phyloP scores from a whole-genome alignment of 2,888 invertebrate species.

The Penaeus monodon region DNA sequence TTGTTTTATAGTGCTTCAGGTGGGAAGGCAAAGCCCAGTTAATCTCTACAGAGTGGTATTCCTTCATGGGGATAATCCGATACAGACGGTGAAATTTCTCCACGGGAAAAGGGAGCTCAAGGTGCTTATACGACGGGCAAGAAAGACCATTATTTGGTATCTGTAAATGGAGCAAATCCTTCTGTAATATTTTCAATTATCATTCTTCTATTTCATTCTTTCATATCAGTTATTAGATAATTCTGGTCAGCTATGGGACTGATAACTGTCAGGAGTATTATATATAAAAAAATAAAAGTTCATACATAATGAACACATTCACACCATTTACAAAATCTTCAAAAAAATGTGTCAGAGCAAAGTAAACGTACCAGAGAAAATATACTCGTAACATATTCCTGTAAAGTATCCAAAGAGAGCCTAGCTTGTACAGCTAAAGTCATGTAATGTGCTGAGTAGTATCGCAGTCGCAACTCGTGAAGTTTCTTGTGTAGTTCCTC shows the following conservation, averaged over 20 bases:
- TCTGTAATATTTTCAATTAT: neutral
- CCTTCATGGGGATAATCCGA: slow-evolving; percentile 82
- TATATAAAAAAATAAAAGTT: neutral
- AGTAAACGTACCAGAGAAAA: slow-evolving; percentile 49
- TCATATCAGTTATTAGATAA: too few species aligned
- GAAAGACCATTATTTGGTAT: slow-evolving; percentile 56
- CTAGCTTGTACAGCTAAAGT: slow-evolving; percentile 82
- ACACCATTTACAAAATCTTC: too few species aligned
- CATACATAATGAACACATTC: neutral
- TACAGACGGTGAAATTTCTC: slow-evolving; percentile 72
- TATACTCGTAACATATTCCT: slow-evolving; percentile 59
- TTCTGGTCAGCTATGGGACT: too few species aligned
- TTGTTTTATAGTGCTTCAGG: slow-evolving; percentile 79
- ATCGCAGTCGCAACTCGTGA: slow-evolving; percentile 73
- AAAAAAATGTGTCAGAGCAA: neutral
- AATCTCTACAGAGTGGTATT: slow-evolving; percentile 78
- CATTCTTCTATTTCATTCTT: neutral
- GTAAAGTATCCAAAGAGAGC: slow-evolving; percentile 66
- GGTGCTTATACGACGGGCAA: slow-evolving; percentile 38
- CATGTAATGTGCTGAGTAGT: slow-evolving; percentile 91
- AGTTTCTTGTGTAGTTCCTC: slow-evolving; percentile 53
- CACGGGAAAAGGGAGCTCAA: slow-evolving; percentile 58
- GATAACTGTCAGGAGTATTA: too few species aligned
- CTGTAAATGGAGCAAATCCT: slow-evolving; percentile 22
- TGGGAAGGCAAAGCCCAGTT: slow-evolving; percentile 78